phyloP scores from a whole-genome alignment of 2,113 vertebrate species.

The Pristiophorus japonicus region DNA sequence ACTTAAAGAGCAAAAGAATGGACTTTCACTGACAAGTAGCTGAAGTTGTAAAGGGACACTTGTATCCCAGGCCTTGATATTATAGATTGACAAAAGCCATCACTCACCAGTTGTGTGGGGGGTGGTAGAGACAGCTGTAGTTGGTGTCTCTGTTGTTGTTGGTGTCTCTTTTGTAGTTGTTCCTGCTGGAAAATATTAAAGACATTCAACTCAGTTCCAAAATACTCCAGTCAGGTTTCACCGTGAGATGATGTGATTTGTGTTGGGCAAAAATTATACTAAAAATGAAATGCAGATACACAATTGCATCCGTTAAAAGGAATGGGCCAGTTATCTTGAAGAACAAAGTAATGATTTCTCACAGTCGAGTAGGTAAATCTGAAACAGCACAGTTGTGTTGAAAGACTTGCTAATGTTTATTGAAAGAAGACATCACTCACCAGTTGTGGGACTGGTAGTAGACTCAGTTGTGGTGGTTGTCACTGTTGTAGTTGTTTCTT shows the following conservation, averaged over 20 bases:
- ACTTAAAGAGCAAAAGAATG: no score
- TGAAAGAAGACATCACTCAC: neutral
- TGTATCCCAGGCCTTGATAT: no score
- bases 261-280: no score
- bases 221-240: neutral
- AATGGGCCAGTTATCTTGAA: no score
- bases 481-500: neutral
- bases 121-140: neutral
- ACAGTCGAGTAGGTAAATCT: neutral
- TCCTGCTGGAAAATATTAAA: neutral
- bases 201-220: neutral
- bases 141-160: neutral
- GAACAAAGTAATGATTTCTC: no score
- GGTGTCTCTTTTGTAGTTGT: no score
- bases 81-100: neutral
- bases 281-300: no score
- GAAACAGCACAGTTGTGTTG: neutral
- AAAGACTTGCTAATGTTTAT: neutral
- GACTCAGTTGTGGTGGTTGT: neutral
- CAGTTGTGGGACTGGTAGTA: neutral
- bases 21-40: neutral
- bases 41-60: neutral
- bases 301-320: no score
- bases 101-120: neutral
- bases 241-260: no score